Conservation (phyloP, 2,888 invertebrate species). For the Oscheius sp. region DNA sequence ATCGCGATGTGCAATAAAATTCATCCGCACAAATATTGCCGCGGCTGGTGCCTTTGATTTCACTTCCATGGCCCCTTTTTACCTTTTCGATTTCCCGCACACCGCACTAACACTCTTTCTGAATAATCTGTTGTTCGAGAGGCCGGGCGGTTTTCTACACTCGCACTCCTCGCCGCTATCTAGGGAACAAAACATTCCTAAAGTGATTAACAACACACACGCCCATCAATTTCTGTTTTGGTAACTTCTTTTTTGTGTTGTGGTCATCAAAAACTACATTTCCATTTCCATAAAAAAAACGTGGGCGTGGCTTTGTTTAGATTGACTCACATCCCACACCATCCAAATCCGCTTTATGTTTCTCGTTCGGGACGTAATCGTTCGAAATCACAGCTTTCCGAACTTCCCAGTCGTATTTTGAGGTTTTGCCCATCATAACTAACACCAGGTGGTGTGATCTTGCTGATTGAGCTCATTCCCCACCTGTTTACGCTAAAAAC, state of each 20-base stretch:
- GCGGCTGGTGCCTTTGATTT: slow-evolving; percentile 36
- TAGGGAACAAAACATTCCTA: slow-evolving; percentile 11
- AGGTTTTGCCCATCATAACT: too few species aligned
- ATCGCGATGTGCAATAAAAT: slow-evolving; percentile 39
- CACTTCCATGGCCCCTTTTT: slow-evolving; percentile 8
- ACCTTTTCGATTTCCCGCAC: too few species aligned
- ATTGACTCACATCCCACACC: background rate
- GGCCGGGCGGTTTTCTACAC: slow-evolving; percentile 19
- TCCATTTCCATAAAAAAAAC: background rate
- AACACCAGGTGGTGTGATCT: too few species aligned
- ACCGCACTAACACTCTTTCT: slow-evolving; percentile 11
- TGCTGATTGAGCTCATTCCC: too few species aligned
- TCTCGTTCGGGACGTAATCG: background rate
- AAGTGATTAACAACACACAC: too few species aligned
- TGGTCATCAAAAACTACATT: background rate
- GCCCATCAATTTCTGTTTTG: background rate
- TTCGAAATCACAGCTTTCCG: background rate
- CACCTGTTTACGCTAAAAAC: too few species aligned
- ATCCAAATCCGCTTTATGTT: background rate
- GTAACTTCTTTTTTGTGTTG: background rate
- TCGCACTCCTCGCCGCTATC: background rate
- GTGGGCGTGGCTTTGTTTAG: background rate
- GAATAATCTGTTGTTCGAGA: background rate
- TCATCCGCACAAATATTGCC: slow-evolving; percentile 38
- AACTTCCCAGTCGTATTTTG: background rate